Percentiles rank a stretch among this genome's conserved stretches.
These are phyloP conservation scores for pig (Sus scrofa) DNA, from an alignment of 2,113 vertebrate genomes.

Conservation along the genomic window DNA sequence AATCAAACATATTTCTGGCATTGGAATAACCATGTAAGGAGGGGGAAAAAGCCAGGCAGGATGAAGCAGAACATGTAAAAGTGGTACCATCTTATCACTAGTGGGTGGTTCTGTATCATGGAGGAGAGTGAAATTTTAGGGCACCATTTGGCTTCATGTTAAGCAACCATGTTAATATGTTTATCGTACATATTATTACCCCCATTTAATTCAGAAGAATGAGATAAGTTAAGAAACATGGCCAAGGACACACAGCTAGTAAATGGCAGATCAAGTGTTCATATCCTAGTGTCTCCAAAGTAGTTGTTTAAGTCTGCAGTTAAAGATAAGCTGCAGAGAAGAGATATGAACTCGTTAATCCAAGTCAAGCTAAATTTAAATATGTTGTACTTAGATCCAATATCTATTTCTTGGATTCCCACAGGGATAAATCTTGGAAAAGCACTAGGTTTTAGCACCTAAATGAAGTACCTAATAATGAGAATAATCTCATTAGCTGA, in stretches of 20 bases:
- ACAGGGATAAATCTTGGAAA: not conserved
- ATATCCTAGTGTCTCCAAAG: not conserved
- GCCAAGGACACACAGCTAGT: not conserved
- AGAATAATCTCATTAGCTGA: not conserved
- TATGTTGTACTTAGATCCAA: not conserved
- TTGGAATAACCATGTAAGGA: not conserved
- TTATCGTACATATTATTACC: not conserved
- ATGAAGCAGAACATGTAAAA: not conserved
- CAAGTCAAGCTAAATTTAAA: not conserved
- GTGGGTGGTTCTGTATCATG: not conserved
- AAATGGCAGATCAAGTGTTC: not conserved
- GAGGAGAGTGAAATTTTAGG: not conserved
- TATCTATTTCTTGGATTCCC: not conserved
- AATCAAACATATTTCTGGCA: not conserved
- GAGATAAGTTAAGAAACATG: not conserved
- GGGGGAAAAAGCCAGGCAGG: not conserved
- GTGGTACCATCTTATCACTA: not conserved
- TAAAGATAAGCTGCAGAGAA: constrained; percentile 27
- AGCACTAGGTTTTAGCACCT: not conserved
- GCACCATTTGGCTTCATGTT: not conserved
- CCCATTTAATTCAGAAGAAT: not conserved
- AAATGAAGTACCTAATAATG: too few relatives aligned
- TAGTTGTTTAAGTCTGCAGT: not conserved
- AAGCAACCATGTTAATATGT: not conserved
- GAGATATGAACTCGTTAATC: not conserved